These are phyloP conservation scores for Habropoda laboriosa DNA, from an alignment of 1,140 invertebrate species.

Conservation along the genomic window DNA sequence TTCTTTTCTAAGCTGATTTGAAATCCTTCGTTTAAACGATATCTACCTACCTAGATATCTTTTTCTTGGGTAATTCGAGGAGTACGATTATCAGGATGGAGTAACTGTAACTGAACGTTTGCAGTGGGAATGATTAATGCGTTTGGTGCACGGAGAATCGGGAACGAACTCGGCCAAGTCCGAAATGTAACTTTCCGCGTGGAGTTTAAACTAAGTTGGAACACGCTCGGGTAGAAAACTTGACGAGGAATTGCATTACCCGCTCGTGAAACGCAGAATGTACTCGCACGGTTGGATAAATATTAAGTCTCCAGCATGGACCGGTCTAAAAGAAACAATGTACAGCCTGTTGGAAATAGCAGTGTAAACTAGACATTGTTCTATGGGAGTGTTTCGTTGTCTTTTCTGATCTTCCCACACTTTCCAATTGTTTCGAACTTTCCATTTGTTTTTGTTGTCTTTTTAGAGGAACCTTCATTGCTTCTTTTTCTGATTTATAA, in stretches of 20 bases:
- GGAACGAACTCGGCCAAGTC: background rate
- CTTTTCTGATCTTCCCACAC: background rate
- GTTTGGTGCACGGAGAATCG: background rate
- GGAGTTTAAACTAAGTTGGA: slow-evolving; percentile 18
- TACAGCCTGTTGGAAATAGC: background rate
- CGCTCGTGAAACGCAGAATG: background rate
- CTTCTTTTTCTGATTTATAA: too few relatives aligned
- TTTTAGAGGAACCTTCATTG: too few relatives aligned
- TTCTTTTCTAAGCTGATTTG: too few relatives aligned
- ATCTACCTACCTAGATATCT: too few relatives aligned
- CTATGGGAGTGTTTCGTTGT: too few relatives aligned
- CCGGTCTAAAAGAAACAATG: background rate
- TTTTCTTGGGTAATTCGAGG: too few relatives aligned
- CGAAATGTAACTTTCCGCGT: background rate
- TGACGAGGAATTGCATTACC: background rate
- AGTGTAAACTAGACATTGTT: background rate
- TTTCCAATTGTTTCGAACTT: background rate
- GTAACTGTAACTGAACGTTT: too few relatives aligned
- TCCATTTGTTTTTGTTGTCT: too few relatives aligned
- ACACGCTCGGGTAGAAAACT: background rate
- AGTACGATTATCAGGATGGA: too few relatives aligned
- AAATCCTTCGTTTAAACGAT: too few relatives aligned
- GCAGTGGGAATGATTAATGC: background rate
- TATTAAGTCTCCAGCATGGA: background rate
- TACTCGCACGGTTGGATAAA: background rate